Evolutionary conservation across 35 echinoderm and acorn worm genomes (phyloP).

Genomic region (Anneissia japonica): DNA sequence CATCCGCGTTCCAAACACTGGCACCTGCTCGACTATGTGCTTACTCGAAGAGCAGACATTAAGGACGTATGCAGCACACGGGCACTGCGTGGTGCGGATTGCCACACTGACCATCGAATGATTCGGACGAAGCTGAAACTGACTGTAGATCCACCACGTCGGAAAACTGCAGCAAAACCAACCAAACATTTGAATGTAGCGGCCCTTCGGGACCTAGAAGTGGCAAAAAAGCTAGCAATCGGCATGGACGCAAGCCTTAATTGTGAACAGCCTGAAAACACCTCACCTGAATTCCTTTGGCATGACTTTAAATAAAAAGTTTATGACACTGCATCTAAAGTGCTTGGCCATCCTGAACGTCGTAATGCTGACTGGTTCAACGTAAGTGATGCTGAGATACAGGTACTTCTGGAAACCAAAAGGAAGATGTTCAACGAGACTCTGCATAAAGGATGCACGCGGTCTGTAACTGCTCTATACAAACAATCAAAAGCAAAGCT

Average conservation of each 20-base stretch:
- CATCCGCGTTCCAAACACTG: slow-evolving; percentile 55
- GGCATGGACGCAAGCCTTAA: neutral
- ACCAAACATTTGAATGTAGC: slow-evolving; percentile 2
- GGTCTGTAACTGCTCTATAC: too few species aligned
- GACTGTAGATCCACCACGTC: neutral
- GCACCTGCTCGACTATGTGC: slow-evolving; percentile 57
- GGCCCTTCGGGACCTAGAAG: slow-evolving; percentile 10
- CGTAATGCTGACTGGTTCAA: too few species aligned
- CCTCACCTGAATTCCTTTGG: slow-evolving; percentile 42
- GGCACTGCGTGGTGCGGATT: slow-evolving; percentile 42
- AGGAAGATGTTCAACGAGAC: too few species aligned
- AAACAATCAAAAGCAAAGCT: too few species aligned
- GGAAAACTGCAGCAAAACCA: slow-evolving; percentile 25
- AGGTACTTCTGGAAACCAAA: too few species aligned
- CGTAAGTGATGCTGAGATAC: too few species aligned
- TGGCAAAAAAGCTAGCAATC: neutral
- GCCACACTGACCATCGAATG: slow-evolving; percentile 33
- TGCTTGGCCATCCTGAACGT: slow-evolving; percentile 11
- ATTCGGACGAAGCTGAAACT: slow-evolving; percentile 31
- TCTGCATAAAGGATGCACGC: too few species aligned
- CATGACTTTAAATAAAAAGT: slow-evolving; percentile 1
- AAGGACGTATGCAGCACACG: slow-evolving; percentile 21
- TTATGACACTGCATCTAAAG: slow-evolving; percentile 16
- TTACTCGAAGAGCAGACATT: slow-evolving; percentile 30
- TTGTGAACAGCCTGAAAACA: slow-evolving; percentile 5